phyloP scores from a whole-genome alignment of 1,140 invertebrate species.

The Mercenaria mercenaria region DNA sequence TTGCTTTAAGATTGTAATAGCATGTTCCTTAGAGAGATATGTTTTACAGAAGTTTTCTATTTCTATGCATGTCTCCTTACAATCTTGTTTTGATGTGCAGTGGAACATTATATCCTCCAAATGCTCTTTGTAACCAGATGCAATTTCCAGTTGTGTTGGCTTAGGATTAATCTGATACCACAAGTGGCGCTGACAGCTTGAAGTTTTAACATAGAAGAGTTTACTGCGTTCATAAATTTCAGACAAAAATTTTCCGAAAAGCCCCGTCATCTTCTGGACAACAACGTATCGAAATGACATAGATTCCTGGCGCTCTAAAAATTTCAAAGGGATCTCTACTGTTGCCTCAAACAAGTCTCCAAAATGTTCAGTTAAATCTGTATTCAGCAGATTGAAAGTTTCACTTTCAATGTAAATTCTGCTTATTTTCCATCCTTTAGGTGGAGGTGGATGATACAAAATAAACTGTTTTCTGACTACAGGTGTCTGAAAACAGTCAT shows the following conservation, averaged over 20 bases:
- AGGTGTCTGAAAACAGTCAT: background rate
- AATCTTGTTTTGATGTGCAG: background rate
- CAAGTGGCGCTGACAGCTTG: background rate
- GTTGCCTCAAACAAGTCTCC: background rate
- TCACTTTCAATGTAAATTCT: background rate
- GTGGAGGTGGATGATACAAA: background rate
- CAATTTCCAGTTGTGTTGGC: background rate
- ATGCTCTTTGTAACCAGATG: background rate
- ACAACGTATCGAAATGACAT: background rate
- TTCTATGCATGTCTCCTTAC: background rate
- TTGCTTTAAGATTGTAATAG: background rate
- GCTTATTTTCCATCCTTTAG: background rate
- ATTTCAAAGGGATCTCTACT: background rate
- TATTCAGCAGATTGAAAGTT: background rate
- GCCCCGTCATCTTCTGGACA: background rate
- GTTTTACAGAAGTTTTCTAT: background rate
- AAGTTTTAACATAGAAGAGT: background rate
- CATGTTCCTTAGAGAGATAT: background rate
- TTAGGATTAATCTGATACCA: background rate
- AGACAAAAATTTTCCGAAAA: background rate
- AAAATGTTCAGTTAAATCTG: background rate
- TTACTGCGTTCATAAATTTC: background rate
- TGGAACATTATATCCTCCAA: background rate
- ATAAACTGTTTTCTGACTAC: background rate
- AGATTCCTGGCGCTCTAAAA: background rate